phyloP scores from a whole-genome alignment of 2,797 vertebrate genomes.

The Clarias laeviceps region DNA sequence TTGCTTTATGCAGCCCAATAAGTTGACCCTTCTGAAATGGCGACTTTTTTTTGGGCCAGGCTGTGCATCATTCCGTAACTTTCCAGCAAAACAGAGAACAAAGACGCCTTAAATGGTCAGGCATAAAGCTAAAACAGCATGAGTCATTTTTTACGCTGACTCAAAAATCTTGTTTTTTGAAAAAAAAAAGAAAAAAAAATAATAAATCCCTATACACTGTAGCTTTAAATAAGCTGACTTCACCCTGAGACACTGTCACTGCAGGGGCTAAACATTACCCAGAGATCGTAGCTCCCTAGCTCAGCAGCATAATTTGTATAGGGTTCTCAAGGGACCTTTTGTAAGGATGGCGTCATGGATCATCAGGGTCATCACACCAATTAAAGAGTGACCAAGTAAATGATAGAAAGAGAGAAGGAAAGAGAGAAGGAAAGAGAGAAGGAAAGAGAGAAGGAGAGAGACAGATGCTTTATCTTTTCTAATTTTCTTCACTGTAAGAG shows the following conservation, averaged over 20 bases:
- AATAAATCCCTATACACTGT: not conserved
- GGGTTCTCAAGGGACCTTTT: not conserved
- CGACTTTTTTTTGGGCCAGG: too few relatives aligned
- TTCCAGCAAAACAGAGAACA: not conserved
- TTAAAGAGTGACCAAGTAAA: constrained; percentile 11
- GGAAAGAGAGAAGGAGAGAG: not conserved
- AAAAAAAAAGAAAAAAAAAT: not conserved
- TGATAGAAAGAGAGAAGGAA: not conserved
- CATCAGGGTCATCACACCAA: constrained; percentile 7
- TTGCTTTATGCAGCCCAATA: too few relatives aligned
- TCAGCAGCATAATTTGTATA: not conserved
- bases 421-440: not conserved
- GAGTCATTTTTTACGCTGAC: not conserved
- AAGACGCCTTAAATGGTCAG: not conserved
- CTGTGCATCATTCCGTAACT: not conserved
- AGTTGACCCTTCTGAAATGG: too few relatives aligned
- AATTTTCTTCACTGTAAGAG: not conserved
- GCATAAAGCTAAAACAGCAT: not conserved
- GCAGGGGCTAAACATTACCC: constrained; percentile 2
- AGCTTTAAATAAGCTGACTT: not conserved
- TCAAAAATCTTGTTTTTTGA: not conserved
- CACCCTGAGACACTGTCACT: not conserved
- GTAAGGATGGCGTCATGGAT: not conserved
- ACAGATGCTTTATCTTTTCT: not conserved
- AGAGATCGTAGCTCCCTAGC: not conserved